Conservation (phyloP, 1,140 invertebrate genomes). For the Pseudobourletiella spinata region DNA sequence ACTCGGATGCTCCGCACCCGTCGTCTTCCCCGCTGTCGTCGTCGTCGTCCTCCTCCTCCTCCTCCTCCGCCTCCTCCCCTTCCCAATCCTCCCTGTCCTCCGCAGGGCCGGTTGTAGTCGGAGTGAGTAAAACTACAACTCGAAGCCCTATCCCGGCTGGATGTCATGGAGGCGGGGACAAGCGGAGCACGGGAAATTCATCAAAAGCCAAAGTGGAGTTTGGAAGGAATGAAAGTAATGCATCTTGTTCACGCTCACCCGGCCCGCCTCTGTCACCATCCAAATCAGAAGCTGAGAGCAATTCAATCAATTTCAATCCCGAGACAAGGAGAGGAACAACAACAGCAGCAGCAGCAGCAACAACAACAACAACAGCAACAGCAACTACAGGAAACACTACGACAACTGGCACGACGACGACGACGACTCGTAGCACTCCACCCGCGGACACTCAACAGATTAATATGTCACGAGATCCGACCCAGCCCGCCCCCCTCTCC, state of each 20-base stretch:
- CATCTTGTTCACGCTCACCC: slow-evolving; percentile 7
- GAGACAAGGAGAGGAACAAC: background rate
- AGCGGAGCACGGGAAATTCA: background rate
- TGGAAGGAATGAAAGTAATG: background rate
- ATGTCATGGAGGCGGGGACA: background rate
- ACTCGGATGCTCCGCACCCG: too few relatives aligned
- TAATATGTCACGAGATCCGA: background rate
- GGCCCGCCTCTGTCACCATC: slow-evolving; percentile 7
- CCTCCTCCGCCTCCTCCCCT: too few relatives aligned
- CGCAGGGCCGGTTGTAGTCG: too few relatives aligned
- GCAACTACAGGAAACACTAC: background rate
- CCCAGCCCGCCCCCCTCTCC: background rate
- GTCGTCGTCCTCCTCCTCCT: too few relatives aligned
- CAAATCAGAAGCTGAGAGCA: slow-evolving; percentile 2
- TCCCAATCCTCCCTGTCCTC: too few relatives aligned
- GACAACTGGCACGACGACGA: background rate
- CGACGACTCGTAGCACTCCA: background rate
- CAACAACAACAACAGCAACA: background rate
- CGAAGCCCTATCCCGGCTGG: too few relatives aligned
- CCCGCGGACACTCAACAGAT: slow-evolving; percentile 7
- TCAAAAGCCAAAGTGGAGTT: background rate
- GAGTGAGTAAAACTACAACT: too few relatives aligned
- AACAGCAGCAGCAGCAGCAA: background rate
- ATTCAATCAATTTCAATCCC: slow-evolving; percentile 7
- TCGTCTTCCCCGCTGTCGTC: too few relatives aligned